phyloP scores from a whole-genome alignment of 2,888 invertebrate genomes.

The Elysia crispata region DNA sequence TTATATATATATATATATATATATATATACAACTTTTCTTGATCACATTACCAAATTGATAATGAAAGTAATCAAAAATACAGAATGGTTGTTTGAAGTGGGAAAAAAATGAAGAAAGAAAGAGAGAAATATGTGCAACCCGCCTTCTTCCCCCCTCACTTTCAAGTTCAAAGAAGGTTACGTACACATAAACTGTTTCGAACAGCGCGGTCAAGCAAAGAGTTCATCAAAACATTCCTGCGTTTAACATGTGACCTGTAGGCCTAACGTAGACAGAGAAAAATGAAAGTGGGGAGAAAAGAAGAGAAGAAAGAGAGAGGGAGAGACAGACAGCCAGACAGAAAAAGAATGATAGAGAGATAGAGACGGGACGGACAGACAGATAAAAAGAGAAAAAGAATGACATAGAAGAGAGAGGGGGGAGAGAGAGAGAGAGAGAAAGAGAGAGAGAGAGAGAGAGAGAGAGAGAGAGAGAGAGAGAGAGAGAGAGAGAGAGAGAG shows the following conservation, averaged over 20 bases:
- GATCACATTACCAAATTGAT: too few relatives aligned
- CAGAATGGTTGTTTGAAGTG: too few relatives aligned
- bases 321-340: slow-evolving; percentile 10
- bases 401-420: neutral
- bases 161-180: too few relatives aligned
- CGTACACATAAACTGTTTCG: neutral
- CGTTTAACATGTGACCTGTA: neutral
- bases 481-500: slow-evolving; percentile 10
- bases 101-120: too few relatives aligned
- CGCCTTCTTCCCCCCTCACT: too few relatives aligned
- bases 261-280: neutral
- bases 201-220: neutral
- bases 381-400: slow-evolving; percentile 1
- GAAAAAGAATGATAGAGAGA: neutral
- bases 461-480: neutral
- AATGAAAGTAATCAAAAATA: too few relatives aligned
- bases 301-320: slow-evolving; percentile 11
- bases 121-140: too few relatives aligned
- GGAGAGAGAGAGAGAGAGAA: neutral
- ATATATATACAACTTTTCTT: too few relatives aligned
- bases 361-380: neutral
- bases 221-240: neutral
- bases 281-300: neutral
- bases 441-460: slow-evolving; percentile 28
- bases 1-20: too few relatives aligned